phyloP scores from a whole-genome alignment of 2,113 vertebrate genomes.

The Prunella fulvescens region DNA sequence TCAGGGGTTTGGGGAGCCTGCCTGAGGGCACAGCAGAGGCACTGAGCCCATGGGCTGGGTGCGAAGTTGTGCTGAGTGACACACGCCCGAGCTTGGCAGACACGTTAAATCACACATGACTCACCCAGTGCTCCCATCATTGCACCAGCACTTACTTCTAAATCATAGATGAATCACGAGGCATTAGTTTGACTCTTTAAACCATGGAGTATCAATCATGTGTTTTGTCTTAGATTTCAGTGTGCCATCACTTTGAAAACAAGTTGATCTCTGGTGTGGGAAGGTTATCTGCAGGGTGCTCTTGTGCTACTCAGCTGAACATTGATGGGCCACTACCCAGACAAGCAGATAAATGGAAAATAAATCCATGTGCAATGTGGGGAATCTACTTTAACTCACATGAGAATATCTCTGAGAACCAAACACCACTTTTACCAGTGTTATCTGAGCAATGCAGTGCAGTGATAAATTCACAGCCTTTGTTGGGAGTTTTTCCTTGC shows the following conservation, averaged over 20 bases:
- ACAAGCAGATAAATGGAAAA: neutral
- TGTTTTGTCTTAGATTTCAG: slow-evolving; percentile 14
- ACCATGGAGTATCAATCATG: neutral
- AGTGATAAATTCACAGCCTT: neutral
- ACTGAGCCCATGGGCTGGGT: neutral
- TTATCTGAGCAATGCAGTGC: neutral
- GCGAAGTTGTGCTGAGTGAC: neutral
- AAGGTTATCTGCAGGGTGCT: neutral
- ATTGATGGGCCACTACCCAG: neutral
- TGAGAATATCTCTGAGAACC: neutral
- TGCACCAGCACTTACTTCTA: neutral
- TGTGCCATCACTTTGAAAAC: neutral
- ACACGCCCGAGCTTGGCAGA: neutral
- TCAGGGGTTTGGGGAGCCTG: neutral
- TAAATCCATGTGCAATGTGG: neutral
- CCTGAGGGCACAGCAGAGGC: rapidly evolving
- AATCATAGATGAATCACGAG: slow-evolving; percentile 25
- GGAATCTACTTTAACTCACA: neutral
- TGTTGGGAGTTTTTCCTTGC: neutral
- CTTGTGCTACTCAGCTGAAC: neutral
- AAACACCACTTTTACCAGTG: neutral
- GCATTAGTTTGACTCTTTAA: neutral
- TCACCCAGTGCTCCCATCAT: neutral
- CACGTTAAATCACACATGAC: neutral
- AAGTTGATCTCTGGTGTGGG: neutral